Conservation (phyloP, 2,888 invertebrate species). For the Papilio demoleus region DNA sequence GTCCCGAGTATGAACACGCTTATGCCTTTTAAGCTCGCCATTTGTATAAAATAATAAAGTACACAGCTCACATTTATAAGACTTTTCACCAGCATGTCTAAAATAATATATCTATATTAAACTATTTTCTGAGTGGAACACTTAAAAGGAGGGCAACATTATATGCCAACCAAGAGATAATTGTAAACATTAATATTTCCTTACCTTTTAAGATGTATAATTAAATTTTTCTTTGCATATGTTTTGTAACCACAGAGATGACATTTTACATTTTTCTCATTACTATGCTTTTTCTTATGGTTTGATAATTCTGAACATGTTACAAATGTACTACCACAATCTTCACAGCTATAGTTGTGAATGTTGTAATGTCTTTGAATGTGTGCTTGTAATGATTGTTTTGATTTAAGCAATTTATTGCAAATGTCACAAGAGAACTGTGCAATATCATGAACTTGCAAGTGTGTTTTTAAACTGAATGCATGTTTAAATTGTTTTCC, state of each 20-base stretch:
- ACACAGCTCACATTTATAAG: slow-evolving; percentile 69
- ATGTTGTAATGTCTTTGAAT: slow-evolving; percentile 76
- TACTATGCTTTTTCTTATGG: slow-evolving; percentile 69
- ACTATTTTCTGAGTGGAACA: too few species aligned
- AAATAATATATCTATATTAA: slow-evolving; percentile 23
- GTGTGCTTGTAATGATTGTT: slow-evolving; percentile 68
- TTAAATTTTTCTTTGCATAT: slow-evolving; percentile 69
- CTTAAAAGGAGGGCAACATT: too few species aligned
- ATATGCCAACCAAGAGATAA: too few species aligned
- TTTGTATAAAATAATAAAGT: slow-evolving; percentile 66
- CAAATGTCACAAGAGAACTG: slow-evolving; percentile 69
- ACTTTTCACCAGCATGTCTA: slow-evolving; percentile 71
- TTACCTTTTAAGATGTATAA: slow-evolving; percentile 73
- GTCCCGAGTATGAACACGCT: slow-evolving; percentile 70
- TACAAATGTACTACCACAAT: slow-evolving; percentile 77
- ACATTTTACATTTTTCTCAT: slow-evolving; percentile 65
- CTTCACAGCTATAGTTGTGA: slow-evolving; percentile 75
- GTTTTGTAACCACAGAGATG: slow-evolving; percentile 75
- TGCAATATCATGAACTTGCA: slow-evolving; percentile 68
- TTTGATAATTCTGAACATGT: slow-evolving; percentile 74
- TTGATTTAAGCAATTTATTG: slow-evolving; percentile 71
- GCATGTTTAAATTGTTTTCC: slow-evolving; percentile 80
- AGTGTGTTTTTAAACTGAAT: slow-evolving; percentile 71
- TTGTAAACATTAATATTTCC: background rate
- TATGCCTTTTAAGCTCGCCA: slow-evolving; percentile 68